Percentiles rank a stretch among this genome's conserved stretches.
Evolutionary conservation across 2,888 invertebrate species (phyloP).

Genomic region (Trachelus iudaicus): DNA sequence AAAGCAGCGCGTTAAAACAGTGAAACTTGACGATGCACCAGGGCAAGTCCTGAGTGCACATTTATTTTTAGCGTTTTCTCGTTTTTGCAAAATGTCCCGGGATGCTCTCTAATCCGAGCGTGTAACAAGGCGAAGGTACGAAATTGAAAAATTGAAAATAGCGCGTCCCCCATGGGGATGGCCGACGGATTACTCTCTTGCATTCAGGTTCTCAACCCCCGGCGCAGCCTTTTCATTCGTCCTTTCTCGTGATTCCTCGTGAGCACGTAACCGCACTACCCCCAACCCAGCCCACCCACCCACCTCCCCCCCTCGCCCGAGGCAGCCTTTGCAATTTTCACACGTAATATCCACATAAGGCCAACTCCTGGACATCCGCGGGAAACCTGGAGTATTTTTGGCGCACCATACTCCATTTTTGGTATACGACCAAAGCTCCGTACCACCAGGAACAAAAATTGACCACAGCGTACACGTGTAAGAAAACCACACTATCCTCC

Average conservation of each 20-base stretch:
- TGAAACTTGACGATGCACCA: background rate
- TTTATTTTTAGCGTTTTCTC: background rate
- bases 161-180: conserved; percentile 3
- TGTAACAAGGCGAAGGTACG: background rate
- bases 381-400: background rate
- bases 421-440: background rate
- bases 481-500: background rate
- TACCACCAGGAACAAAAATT: background rate
- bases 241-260: background rate
- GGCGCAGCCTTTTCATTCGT: background rate
- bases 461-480: background rate
- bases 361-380: background rate
- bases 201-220: conserved; percentile 10
- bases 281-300: background rate
- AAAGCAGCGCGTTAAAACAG: background rate
- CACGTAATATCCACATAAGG: conserved; percentile 6
- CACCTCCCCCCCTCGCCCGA: background rate
- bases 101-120: background rate
- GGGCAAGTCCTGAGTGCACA: background rate
- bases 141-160: conserved; percentile 11
- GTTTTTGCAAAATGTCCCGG: background rate
- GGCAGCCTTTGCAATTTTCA: conserved; percentile 24
- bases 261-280: background rate
- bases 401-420: background rate
- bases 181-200: conserved; percentile 3